Conservation (phyloP, 2,888 invertebrate genomes). For the Linnaemya vulpina region DNA sequence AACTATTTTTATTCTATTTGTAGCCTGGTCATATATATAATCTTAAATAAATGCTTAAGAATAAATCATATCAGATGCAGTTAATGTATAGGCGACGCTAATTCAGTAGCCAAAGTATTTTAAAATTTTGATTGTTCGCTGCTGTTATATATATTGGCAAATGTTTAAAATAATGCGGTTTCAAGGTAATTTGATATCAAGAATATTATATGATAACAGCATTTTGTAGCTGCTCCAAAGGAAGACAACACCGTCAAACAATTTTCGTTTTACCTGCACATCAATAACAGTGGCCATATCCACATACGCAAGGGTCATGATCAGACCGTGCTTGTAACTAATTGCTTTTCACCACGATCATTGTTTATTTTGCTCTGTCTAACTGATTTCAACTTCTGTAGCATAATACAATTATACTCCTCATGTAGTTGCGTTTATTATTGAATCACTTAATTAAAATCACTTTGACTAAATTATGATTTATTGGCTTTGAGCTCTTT, state of each 20-base stretch:
- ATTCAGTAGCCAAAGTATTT: too few relatives aligned
- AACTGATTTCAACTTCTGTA: not conserved
- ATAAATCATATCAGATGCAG: too few relatives aligned
- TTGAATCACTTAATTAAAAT: not conserved
- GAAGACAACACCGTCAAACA: not conserved
- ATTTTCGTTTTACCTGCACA: constrained; percentile 86
- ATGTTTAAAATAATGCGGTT: too few relatives aligned
- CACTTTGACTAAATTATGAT: not conserved
- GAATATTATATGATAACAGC: not conserved
- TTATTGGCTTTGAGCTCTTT: not conserved
- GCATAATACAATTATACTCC: not conserved
- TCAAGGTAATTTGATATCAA: not conserved
- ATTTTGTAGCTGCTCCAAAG: not conserved
- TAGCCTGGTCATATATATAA: too few relatives aligned
- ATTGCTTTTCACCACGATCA: not conserved
- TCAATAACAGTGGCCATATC: constrained; percentile 90
- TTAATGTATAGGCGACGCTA: too few relatives aligned
- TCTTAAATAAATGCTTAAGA: too few relatives aligned
- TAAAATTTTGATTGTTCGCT: too few relatives aligned
- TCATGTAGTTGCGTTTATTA: not conserved
- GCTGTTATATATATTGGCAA: too few relatives aligned
- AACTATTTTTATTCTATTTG: too few relatives aligned
- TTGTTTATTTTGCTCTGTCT: not conserved
- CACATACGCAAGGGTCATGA: constrained; percentile 89
- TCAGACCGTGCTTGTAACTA: constrained; percentile 70